phyloP scores from a whole-genome alignment of 30 jellyfish, hydroid and myxozoan genomes.

The Sanderia malayensis region DNA sequence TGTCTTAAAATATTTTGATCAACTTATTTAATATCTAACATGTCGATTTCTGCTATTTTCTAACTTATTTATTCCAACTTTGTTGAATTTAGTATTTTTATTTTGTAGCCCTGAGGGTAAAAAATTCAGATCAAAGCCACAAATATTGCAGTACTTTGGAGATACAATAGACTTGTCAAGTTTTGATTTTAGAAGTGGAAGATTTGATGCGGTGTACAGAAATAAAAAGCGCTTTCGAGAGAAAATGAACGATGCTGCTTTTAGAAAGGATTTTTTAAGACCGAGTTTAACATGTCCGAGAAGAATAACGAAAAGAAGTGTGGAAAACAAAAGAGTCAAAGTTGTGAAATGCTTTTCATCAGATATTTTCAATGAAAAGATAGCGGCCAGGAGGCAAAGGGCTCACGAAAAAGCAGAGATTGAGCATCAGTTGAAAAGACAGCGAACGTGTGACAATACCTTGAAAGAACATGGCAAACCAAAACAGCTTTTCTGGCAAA shows the following conservation, averaged over 20 bases:
- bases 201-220: conserved; percentile 48
- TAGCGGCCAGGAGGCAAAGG: conserved; percentile 16
- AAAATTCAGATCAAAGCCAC: conserved; percentile 93
- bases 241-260: conserved; percentile 40
- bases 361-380: background rate
- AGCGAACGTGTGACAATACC: conserved; percentile 61
- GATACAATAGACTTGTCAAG: conserved; percentile 75
- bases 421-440: conserved; percentile 66
- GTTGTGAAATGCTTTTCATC: conserved; percentile 6
- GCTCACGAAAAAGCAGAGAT: conserved; percentile 63
- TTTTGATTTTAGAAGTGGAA: conserved; percentile 87
- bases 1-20: too few relatives aligned
- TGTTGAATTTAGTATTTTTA: too few relatives aligned
- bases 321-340: conserved; percentile 38
- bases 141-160: conserved; percentile 81
- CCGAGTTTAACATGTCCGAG: conserved; percentile 36
- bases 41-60: too few relatives aligned
- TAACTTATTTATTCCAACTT: too few relatives aligned
- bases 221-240: conserved; percentile 63
- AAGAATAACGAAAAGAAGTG: conserved; percentile 45
- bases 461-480: conserved; percentile 65
- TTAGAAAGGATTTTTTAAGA: conserved; percentile 76
- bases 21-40: too few relatives aligned
- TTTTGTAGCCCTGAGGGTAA: conserved; percentile 89
- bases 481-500: conserved; percentile 90